Evolutionary conservation across 1,140 invertebrate species (phyloP).

Genomic region (Heliconius nattereri): DNA sequence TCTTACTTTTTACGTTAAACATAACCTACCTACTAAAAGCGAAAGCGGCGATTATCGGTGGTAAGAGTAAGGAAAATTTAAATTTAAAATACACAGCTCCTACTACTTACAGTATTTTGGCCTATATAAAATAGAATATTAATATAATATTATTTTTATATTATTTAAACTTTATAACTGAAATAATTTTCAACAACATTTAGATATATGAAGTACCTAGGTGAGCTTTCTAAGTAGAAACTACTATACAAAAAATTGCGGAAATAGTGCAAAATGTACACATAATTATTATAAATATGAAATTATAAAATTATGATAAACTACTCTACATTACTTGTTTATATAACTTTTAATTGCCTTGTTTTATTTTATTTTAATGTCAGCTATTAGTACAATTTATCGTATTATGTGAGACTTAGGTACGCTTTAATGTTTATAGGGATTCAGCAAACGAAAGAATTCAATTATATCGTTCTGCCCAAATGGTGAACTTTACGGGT

Average conservation of each 20-base stretch:
- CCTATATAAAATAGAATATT: no score
- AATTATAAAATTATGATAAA: constrained; percentile 11
- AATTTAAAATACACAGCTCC: no score
- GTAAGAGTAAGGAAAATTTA: no score
- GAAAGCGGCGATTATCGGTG: no score
- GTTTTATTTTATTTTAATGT: constrained; percentile 8
- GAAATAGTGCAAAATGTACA: background rate
- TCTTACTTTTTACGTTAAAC: no score
- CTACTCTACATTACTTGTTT: constrained; percentile 15
- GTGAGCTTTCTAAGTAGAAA: background rate
- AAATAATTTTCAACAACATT: no score
- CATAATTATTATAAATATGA: constrained; percentile 2
- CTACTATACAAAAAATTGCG: background rate
- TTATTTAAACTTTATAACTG: no score
- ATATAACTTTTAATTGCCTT: constrained; percentile 18
- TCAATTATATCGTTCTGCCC: constrained; percentile 38
- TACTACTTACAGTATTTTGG: no score
- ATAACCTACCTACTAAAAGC: no score
- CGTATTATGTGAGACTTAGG: constrained; percentile 8
- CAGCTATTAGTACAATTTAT: constrained; percentile 12
- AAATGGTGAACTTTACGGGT: constrained; percentile 54
- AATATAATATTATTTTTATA: no score
- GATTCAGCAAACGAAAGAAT: background rate
- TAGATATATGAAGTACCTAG: no score
- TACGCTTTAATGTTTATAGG: background rate